Evolutionary conservation across 2,888 invertebrate species (phyloP), one percentile per base, ranked within the genome.

Genomic region (Lasioglossum pauxillum): DNA sequence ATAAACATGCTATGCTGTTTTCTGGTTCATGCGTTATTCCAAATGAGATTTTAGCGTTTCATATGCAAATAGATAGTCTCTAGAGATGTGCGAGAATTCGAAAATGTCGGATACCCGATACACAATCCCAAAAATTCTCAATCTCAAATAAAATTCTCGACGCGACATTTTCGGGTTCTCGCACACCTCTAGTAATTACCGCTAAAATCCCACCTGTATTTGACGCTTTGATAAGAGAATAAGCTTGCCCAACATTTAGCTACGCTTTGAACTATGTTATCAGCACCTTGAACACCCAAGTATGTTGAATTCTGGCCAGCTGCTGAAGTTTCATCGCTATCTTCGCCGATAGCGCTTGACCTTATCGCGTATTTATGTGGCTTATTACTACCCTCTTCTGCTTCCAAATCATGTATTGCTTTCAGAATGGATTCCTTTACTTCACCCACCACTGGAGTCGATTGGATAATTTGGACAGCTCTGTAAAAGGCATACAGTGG

Each of bases 221-320:
- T 96, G 0, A 98, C 97, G 90, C 98, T 98, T 89, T 97, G 97
- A 92, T 96, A 97, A 0, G 97, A 96, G 93, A 97, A 98, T 89
- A 98, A 96, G 0, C 98, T 98, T 0, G 97, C 97, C 98, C 98
- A 98, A 94, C 98, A 98, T 82, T 96, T 96, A 74, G 96, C 95
- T 1, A 98, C 95, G 10, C 97, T 97, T 49, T 95, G 92, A 19
- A 97, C 85, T 16, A 97, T 95, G 80, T 96, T 96, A 0, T 95
- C 95, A 67, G 95, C 94, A 0, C 96, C 96, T 60, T 94, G 94
- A 78, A 98, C 96, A 0, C 98, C 98, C 5, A 98, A 95, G 85
- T 97, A 96, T 0, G 98, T 98, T 84, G 97, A 97, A 95, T 98
- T 98, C 95, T 98, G 98, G 0, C 98, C 98, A 0, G 98, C 98